phyloP scores from a whole-genome alignment of 2,797 vertebrate species.

The Aulostomus chinensis region DNA sequence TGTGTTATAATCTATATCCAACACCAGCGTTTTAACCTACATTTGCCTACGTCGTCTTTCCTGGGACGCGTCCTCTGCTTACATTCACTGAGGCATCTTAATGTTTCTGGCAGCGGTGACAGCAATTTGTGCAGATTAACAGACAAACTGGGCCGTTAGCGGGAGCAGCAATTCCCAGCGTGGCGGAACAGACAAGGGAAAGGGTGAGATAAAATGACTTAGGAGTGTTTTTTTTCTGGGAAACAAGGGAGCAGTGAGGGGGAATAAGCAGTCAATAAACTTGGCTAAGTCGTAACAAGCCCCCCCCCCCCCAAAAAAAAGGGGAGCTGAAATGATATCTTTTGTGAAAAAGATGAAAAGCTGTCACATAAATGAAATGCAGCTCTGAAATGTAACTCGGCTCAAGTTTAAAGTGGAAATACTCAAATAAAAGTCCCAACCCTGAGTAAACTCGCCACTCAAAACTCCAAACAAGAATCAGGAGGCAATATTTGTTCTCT shows the following conservation, averaged over 20 bases:
- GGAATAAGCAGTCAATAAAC: too few relatives aligned
- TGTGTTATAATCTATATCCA: background rate
- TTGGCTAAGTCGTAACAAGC: too few relatives aligned
- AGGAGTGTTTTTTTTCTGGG: too few relatives aligned
- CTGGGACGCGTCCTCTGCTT: background rate
- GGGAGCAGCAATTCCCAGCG: background rate
- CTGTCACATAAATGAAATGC: too few relatives aligned
- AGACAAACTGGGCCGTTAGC: constrained; percentile 2
- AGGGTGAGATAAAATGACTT: background rate
- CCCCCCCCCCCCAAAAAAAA: too few relatives aligned
- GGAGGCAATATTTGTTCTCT: background rate
- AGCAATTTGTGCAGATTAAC: constrained; percentile 6
- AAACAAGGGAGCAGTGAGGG: too few relatives aligned
- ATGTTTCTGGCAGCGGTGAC: background rate
- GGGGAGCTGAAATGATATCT: too few relatives aligned
- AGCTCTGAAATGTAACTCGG: too few relatives aligned
- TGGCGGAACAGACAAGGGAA: background rate
- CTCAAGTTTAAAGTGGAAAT: too few relatives aligned
- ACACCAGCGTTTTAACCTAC: background rate
- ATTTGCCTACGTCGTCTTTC: background rate
- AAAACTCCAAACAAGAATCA: background rate
- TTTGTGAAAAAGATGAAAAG: too few relatives aligned
- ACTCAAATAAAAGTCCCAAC: too few relatives aligned
- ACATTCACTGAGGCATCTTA: background rate
- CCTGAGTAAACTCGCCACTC: too few relatives aligned